Base-by-base conservation (phyloP, 1,140 invertebrate species). In the Drosophila sturtevanti region DNA sequence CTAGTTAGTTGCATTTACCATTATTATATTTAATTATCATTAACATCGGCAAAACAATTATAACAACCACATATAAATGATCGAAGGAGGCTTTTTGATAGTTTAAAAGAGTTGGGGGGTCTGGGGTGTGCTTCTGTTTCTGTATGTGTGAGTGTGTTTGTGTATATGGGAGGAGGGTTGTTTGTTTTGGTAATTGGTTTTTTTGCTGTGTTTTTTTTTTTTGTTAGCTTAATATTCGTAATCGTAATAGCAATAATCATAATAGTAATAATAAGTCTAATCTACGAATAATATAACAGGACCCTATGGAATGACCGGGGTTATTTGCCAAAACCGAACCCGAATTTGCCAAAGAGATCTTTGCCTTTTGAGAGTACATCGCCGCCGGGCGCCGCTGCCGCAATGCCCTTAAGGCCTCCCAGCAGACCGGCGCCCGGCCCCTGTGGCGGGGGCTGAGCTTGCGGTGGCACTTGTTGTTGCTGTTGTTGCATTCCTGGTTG, bases 311-410 rank as follows among this genome's bases (percentile, higher is more conserved):
- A 90, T 90, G 90, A 92, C 92, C 92, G 91, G 81, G 93, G 94
- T 95, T 95, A 95, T 95, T 95, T 95, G 73, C 94, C 94, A 81
- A 91, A 91, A 72, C 96, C 96, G 72, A 97, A 93, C 58, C 96
- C 96, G 90, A 97, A 97, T 93, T 97, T 97, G 94, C 97, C 97
- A 92, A 97, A 97, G 89, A 97, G 97, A 93, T 97, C 97, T 93
- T 97, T 97, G 75, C 96, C 97, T 92, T 97, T 97, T 77, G 96
- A 97, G 37, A 97, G 93, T 65, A 97, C 96, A 82, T 97, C 96
- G 59, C 96, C 96, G 55, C 96, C 96, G 68, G 95, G 95, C 41
- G 95, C 96, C 18, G 95, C 95, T 92, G 97, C 96, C 87, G 97
- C 96, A 63, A 89, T 91, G 9, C 90, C 79, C 71, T 91, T 91